Conservation (phyloP, 2,888 invertebrate species). For the Aromia moschata region DNA sequence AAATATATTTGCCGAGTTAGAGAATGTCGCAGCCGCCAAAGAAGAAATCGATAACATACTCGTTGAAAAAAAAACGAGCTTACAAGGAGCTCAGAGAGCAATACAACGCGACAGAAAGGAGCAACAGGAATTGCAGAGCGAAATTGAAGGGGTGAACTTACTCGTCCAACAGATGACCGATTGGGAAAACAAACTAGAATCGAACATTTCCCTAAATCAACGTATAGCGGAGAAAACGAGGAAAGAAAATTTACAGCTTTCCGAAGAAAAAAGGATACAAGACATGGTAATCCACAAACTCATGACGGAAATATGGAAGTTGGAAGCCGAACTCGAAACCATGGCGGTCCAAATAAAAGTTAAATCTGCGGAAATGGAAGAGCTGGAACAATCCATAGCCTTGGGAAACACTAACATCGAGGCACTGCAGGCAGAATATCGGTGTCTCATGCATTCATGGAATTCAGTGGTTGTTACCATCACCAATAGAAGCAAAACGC, state of each 20-base stretch:
- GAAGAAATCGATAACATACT: conserved; percentile 66
- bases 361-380: conserved; percentile 71
- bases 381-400: conserved; percentile 68
- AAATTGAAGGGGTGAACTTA: conserved; percentile 68
- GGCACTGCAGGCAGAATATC: conserved; percentile 75
- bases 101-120: conserved; percentile 49
- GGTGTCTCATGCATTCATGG: conserved; percentile 77
- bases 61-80: conserved; percentile 62
- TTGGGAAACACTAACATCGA: conserved; percentile 79
- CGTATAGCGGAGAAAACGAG: conserved; percentile 73
- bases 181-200: conserved; percentile 73
- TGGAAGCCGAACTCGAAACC: conserved; percentile 73
- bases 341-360: conserved; percentile 73
- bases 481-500: conserved; percentile 73
- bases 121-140: conserved; percentile 68
- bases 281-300: conserved; percentile 69
- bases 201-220: conserved; percentile 71
- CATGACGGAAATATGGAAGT: conserved; percentile 74
- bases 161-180: conserved; percentile 68
- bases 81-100: conserved; percentile 64
- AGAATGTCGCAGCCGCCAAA: conserved; percentile 65
- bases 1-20: conserved; percentile 67
- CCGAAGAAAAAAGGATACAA: conserved; percentile 69
- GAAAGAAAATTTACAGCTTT: conserved; percentile 66
- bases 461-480: conserved; percentile 78